Evolutionary conservation across 2,888 invertebrate genomes (phyloP).

Genomic region (Leptinotarsa tumamoca): DNA sequence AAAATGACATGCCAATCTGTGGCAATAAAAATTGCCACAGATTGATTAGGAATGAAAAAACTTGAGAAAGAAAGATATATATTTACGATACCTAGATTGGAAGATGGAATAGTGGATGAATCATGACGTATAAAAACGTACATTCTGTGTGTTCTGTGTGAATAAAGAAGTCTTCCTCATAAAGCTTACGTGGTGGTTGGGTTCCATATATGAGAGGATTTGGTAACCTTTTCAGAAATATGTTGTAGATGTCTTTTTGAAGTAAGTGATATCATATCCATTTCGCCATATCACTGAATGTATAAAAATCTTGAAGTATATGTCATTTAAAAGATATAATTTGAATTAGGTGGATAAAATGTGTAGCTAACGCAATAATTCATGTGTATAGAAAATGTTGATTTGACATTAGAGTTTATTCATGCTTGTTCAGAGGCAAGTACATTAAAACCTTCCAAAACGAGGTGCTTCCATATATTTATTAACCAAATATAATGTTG

Average conservation of each 20-base stretch:
- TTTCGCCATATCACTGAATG: background rate
- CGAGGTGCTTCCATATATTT: slow-evolving; percentile 44
- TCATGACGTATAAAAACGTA: too few species aligned
- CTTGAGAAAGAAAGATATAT: too few species aligned
- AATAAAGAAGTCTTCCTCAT: too few species aligned
- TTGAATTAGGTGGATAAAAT: slow-evolving; percentile 60
- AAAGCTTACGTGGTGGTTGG: too few species aligned
- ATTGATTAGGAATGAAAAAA: too few species aligned
- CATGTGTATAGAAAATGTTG: slow-evolving; percentile 61
- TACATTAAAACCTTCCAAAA: slow-evolving; percentile 38
- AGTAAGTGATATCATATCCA: background rate
- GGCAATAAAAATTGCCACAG: too few species aligned
- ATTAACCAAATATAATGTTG: slow-evolving; percentile 33
- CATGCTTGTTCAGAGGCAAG: slow-evolving; percentile 36
- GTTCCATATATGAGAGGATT: background rate
- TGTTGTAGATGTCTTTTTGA: slow-evolving; percentile 3
- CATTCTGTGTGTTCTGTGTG: too few species aligned
- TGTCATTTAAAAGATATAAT: slow-evolving; percentile 44
- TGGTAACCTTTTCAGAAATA: background rate
- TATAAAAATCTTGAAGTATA: slow-evolving; percentile 3
- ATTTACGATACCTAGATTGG: too few species aligned
- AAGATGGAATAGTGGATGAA: too few species aligned
- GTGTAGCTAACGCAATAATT: slow-evolving; percentile 68
- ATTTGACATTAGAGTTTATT: slow-evolving; percentile 43
- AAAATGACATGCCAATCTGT: too few species aligned